Evolutionary conservation across 2,888 invertebrate species (phyloP).

Genomic region (Himalopsyche tibetana): DNA sequence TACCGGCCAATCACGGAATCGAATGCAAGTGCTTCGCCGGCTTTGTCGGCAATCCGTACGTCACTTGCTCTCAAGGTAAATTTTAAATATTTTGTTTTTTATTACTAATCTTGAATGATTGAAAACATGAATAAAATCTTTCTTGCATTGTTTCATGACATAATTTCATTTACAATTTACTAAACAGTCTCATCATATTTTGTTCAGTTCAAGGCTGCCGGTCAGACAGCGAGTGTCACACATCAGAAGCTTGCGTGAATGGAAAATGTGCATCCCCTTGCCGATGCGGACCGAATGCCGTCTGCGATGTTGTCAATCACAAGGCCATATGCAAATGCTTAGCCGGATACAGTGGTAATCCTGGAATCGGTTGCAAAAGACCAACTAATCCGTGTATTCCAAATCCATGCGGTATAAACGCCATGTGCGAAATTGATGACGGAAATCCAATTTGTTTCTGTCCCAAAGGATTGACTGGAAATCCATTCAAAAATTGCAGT

Average conservation of each 20-base stretch:
- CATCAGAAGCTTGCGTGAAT: slow-evolving; percentile 86
- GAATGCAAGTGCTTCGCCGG: slow-evolving; percentile 86
- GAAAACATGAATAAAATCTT: background rate
- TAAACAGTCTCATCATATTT: background rate
- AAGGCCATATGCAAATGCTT: slow-evolving; percentile 89
- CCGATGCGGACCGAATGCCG: slow-evolving; percentile 86
- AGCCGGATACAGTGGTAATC: slow-evolving; percentile 88
- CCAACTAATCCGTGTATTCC: slow-evolving; percentile 88
- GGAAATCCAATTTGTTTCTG: slow-evolving; percentile 93
- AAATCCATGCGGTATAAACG: slow-evolving; percentile 92
- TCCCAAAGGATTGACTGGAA: slow-evolving; percentile 92
- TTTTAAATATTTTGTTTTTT: background rate
- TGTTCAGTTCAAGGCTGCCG: slow-evolving; percentile 82
- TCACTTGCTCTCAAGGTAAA: slow-evolving; percentile 82
- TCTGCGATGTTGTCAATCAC: slow-evolving; percentile 89
- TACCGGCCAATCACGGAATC: slow-evolving; percentile 85
- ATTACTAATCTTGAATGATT: background rate
- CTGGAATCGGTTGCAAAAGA: slow-evolving; percentile 82
- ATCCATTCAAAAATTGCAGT: slow-evolving; percentile 94
- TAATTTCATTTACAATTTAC: too few species aligned
- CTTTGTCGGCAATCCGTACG: slow-evolving; percentile 86
- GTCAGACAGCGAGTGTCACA: slow-evolving; percentile 83
- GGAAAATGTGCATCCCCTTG: slow-evolving; percentile 87
- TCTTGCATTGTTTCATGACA: too few species aligned
- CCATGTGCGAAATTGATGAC: slow-evolving; percentile 89